Evolutionary conservation across 2,888 invertebrate species (phyloP).

Genomic region (Aleiodes leptofemur): DNA sequence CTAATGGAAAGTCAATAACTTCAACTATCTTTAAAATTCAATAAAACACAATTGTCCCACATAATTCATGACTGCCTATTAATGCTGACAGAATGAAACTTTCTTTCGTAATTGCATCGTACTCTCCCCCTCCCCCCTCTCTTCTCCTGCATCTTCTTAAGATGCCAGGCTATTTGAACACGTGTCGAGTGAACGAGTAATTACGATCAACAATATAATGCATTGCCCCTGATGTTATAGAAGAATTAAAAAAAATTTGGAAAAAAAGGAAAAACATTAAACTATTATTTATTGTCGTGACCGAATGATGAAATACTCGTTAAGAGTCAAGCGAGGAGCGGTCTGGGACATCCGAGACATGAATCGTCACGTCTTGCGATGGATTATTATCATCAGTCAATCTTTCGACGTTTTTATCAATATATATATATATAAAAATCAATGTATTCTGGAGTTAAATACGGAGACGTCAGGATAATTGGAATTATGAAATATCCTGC

Average conservation of each 20-base stretch:
- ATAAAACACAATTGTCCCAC: conserved; percentile 6
- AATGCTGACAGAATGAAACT: conserved; percentile 33
- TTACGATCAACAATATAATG: conserved; percentile 15
- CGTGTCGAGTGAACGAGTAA: conserved; percentile 34
- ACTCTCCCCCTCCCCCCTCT: neutral
- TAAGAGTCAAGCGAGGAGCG: conserved; percentile 25
- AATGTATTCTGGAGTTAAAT: too few relatives aligned
- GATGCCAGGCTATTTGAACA: conserved; percentile 15
- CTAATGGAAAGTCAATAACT: neutral
- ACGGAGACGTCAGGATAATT: neutral
- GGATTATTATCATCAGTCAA: conserved; percentile 19
- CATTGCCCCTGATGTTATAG: conserved; percentile 22
- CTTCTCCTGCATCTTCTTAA: neutral
- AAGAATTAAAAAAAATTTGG: neutral
- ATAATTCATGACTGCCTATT: conserved; percentile 32
- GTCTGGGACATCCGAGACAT: conserved; percentile 8
- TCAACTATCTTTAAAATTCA: neutral
- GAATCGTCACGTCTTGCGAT: conserved; percentile 18
- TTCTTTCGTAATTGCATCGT: conserved; percentile 39
- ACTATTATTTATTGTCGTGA: conserved; percentile 35
- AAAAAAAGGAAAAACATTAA: neutral
- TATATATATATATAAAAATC: conserved; percentile 3
- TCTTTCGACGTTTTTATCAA: conserved; percentile 8
- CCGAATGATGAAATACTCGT: conserved; percentile 32
- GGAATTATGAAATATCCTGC: conserved; percentile 10